Evolutionary conservation across 2,113 vertebrate genomes (phyloP), one percentile per base, ranked within the genome.

Genomic region (Pachypanchax playfairii): DNA sequence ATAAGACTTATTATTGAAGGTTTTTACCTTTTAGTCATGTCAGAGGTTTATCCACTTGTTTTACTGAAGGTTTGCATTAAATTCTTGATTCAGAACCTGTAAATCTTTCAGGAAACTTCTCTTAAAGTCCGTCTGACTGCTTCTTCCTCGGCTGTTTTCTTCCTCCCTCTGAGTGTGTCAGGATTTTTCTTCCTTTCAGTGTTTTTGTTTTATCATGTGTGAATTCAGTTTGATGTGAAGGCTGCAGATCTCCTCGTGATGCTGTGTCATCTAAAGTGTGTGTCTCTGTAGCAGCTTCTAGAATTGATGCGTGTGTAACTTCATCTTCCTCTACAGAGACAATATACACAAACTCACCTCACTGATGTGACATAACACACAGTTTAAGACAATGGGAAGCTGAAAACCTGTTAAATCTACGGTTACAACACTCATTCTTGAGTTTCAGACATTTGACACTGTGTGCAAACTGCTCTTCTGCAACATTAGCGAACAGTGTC

Each of bases 301-400:
- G 20, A 53, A 57, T n/a, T 48, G 38, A 55, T 64, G 48, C n/a
- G 46, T 53, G 68, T 79, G 75, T 81, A 85, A 82, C 58, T 70
- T 38, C 59, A 90, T 69, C 85, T 61, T 52, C 55, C 43, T 73
- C 42, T 48, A 21, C 64, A 53, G 53, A 82, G 71, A 88, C 84
- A 88, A 88, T 65, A 66, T 65, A 62, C 53, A 75, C 73, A 69
- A 72, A 33, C 70, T 51, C 63, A 56, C 57, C 55, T 47, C 28
- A 5, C 26, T 15, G n/a, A 42, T 12, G 52, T 85, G 76, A 80
- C 28, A 67, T 66, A 59, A 71, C 66, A 68, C 56, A 66, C 73
- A 49, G 11, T 50, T 59, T 26, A 7, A 60, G 31, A 36, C 5
- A 6, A 43, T 55, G 10, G 48, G 72, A 53, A 18, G 33, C 17